These are phyloP conservation scores for Papilio demoleus DNA, from an alignment of 2,888 invertebrate genomes.

Conservation along the genomic window DNA sequence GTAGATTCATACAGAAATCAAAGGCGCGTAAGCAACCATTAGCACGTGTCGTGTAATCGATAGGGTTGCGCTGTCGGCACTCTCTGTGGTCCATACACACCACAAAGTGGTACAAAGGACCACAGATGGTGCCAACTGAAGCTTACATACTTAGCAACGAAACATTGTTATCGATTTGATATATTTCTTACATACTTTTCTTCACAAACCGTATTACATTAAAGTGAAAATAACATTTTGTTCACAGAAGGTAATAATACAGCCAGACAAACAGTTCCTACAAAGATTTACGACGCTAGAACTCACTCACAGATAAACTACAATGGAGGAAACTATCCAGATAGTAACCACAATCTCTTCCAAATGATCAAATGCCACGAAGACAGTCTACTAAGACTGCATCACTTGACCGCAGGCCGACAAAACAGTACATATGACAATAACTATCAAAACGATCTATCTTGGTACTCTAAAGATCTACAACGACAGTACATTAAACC, in stretches of 20 bases:
- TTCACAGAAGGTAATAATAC: conserved; percentile 52
- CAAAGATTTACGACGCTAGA: conserved; percentile 65
- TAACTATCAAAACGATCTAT: conserved; percentile 68
- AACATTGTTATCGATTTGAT: conserved; percentile 38
- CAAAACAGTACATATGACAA: conserved; percentile 67
- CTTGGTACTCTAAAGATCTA: conserved; percentile 77
- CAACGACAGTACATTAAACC: conserved; percentile 75
- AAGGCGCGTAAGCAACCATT: conserved; percentile 32
- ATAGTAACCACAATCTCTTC: conserved; percentile 71
- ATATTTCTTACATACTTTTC: not conserved
- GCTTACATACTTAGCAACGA: conserved; percentile 44
- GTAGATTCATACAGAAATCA: conserved; percentile 32
- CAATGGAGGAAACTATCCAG: conserved; percentile 61
- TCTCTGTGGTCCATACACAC: conserved; percentile 32
- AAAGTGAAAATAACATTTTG: not conserved
- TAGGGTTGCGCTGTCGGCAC: conserved; percentile 56
- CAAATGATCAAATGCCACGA: conserved; percentile 81
- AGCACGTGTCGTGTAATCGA: conserved; percentile 65
- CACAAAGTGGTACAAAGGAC: conserved; percentile 51
- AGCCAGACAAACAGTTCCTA: conserved; percentile 51
- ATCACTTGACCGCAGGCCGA: conserved; percentile 76
- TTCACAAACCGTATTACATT: not conserved
- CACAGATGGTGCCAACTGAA: conserved; percentile 52
- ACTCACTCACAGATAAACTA: conserved; percentile 55
- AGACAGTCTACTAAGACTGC: conserved; percentile 72